Evolutionary conservation across 1,140 invertebrate species (phyloP).

Genomic region (Aricia agestis): DNA sequence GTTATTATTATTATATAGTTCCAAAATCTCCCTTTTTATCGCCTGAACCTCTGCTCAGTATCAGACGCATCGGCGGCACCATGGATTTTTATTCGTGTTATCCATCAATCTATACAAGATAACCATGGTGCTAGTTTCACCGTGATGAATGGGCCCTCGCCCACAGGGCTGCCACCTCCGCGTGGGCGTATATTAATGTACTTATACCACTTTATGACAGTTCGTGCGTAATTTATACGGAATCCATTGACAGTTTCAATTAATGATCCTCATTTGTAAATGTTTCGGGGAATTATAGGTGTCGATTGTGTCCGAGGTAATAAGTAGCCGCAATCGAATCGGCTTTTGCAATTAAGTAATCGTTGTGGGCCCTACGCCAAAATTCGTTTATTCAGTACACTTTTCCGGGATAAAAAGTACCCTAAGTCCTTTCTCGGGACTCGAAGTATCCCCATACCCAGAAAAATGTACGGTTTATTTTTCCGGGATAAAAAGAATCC

Average conservation of each 20-base stretch:
- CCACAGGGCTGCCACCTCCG: constrained; percentile 10
- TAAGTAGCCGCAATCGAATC: neutral
- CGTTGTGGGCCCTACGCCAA: too few species aligned
- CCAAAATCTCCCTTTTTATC: too few species aligned
- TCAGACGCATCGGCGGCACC: neutral
- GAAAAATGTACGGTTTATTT: too few species aligned
- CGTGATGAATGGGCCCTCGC: constrained; percentile 4
- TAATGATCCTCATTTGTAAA: neutral
- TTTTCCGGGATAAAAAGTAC: too few species aligned
- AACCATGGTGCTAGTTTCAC: constrained; percentile 1
- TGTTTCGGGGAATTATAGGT: neutral
- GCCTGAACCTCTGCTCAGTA: neutral
- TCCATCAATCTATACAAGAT: neutral
- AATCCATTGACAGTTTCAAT: neutral
- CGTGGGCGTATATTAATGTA: constrained; percentile 13
- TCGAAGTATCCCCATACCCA: too few species aligned
- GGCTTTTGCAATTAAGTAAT: neutral
- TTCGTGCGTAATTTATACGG: constrained; percentile 1
- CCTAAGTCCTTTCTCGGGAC: too few species aligned
- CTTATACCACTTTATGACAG: constrained; percentile 1
- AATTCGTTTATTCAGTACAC: too few species aligned
- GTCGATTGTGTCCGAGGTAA: neutral
- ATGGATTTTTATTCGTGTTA: neutral
- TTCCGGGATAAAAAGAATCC: too few species aligned
- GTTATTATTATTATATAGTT: too few species aligned